Evolutionary conservation across 2,888 invertebrate species (phyloP).

Genomic region (Dolichopus griseipennis): DNA sequence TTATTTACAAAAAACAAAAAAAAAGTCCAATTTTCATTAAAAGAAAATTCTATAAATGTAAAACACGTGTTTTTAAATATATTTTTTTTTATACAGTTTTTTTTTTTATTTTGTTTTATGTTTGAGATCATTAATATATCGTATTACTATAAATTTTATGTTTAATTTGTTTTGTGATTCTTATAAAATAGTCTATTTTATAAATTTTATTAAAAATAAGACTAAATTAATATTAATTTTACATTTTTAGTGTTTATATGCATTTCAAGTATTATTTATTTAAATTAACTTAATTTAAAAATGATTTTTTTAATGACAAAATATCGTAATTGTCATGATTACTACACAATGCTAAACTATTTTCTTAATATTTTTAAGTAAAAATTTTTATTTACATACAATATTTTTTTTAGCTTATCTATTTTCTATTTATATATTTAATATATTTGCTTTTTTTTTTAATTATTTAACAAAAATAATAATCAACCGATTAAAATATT

Average conservation of each 20-base stretch:
- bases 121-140: constrained; percentile 4
- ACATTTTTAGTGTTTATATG: not conserved
- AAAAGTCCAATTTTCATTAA: not conserved
- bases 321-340: not conserved
- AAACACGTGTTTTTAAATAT: not conserved
- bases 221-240: not conserved
- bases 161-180: not conserved
- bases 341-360: not conserved
- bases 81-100: not conserved
- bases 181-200: not conserved
- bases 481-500: not conserved
- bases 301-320: not conserved
- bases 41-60: not conserved
- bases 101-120: not conserved
- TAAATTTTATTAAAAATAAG: not conserved
- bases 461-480: not conserved
- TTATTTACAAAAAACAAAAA: too few relatives aligned
- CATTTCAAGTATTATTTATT: not conserved
- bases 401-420: not conserved
- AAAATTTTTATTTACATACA: not conserved
- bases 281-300: not conserved
- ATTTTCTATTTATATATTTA: not conserved
- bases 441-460: not conserved
- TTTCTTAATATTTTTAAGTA: not conserved
- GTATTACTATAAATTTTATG: not conserved